phyloP scores from a whole-genome alignment of 2,113 vertebrate species.

The Ammodytes dubius region DNA sequence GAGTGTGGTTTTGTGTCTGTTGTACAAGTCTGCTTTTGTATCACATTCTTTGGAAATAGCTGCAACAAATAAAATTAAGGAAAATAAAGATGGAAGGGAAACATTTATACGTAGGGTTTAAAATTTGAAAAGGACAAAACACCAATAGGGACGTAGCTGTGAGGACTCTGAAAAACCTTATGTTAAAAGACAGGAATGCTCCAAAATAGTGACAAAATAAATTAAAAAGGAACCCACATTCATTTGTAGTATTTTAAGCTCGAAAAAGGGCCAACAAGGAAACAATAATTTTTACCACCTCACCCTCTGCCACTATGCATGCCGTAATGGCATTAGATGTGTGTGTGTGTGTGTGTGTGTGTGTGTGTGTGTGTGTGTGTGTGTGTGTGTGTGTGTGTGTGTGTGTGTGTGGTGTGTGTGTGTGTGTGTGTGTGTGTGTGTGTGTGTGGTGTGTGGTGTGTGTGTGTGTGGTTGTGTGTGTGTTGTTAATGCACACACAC shows the following conservation, averaged over 20 bases:
- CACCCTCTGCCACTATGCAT: slow-evolving; percentile 55
- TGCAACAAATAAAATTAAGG: slow-evolving; percentile 50
- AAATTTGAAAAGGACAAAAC: slow-evolving; percentile 39
- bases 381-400: not conserved
- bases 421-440: slow-evolving; percentile 12
- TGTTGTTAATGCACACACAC: not conserved
- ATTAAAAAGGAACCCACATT: slow-evolving; percentile 52
- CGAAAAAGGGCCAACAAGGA: slow-evolving; percentile 56
- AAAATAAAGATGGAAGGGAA: slow-evolving; percentile 18
- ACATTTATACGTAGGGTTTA: slow-evolving; percentile 12
- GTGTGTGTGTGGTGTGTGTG: slow-evolving; percentile 16
- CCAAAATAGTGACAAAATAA: slow-evolving; percentile 49
- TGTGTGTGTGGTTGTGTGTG: not conserved
- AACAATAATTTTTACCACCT: slow-evolving; percentile 53
- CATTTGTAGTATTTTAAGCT: slow-evolving; percentile 48
- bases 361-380: slow-evolving; percentile 9
- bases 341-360: slow-evolving; percentile 13
- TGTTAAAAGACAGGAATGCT: slow-evolving; percentile 52
- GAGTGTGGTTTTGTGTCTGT: slow-evolving; percentile 13
- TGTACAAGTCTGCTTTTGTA: slow-evolving; percentile 16
- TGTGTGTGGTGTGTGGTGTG: slow-evolving; percentile 12
- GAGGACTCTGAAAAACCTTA: slow-evolving; percentile 9
- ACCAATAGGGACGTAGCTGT: not conserved
- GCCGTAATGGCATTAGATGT: slow-evolving; percentile 42
- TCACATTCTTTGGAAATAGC: slow-evolving; percentile 75